Evolutionary conservation across 2,888 invertebrate species (phyloP).

Genomic region (Pecten maximus): DNA sequence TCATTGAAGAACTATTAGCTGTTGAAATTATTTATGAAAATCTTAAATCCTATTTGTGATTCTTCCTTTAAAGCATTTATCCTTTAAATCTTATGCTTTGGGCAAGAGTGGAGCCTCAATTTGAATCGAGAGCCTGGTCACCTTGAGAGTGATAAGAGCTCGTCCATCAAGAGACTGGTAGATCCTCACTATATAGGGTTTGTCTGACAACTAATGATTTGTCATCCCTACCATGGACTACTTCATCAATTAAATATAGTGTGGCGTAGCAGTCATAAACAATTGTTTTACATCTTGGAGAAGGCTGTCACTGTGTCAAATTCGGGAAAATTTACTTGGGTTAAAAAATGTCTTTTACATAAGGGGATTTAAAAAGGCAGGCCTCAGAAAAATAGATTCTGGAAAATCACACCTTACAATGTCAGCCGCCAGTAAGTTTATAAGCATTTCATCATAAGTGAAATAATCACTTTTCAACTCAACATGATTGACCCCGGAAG

Average conservation of each 20-base stretch:
- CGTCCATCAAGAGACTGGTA: neutral
- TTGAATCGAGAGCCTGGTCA: neutral
- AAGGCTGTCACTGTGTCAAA: neutral
- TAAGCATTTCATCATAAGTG: too few species aligned
- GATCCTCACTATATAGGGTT: neutral
- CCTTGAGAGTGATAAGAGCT: neutral
- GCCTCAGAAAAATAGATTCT: neutral
- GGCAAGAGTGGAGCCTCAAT: neutral
- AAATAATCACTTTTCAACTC: too few species aligned
- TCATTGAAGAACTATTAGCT: neutral
- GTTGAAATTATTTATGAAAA: neutral
- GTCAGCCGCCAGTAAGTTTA: neutral
- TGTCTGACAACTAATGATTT: neutral
- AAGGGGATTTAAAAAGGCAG: neutral
- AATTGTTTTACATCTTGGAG: neutral
- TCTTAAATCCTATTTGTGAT: neutral
- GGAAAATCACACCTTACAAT: neutral
- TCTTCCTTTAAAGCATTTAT: too few species aligned
- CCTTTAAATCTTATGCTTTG: neutral
- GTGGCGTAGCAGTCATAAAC: neutral
- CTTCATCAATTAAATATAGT: slow-evolving; percentile 8
- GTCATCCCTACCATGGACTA: neutral
- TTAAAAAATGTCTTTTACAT: neutral
- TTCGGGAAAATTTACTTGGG: neutral
- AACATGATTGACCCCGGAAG: too few species aligned